Percentiles rank a stretch among this genome's conserved stretches.
Conservation (phyloP, 2,113 vertebrate genomes). For the Chionis minor region DNA sequence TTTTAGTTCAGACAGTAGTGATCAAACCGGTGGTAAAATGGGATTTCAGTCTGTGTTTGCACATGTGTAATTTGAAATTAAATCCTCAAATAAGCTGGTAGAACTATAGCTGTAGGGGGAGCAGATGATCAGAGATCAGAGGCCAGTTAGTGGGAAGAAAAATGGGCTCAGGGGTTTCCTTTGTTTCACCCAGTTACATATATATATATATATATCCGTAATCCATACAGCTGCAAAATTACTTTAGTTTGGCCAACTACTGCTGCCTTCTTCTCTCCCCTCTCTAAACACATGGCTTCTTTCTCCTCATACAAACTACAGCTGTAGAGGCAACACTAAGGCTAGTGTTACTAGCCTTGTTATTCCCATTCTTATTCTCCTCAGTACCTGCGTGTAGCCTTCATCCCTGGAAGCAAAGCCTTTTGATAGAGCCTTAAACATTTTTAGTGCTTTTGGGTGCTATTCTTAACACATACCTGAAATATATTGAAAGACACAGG, state of each 20-base stretch:
- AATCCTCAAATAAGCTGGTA: neutral
- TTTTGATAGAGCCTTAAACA: neutral
- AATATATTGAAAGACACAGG: neutral
- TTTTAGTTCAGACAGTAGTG: conserved; percentile 2
- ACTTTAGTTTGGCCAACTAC: neutral
- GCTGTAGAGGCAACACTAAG: neutral
- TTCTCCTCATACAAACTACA: neutral
- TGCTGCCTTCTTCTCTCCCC: neutral
- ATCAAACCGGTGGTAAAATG: conserved; percentile 24
- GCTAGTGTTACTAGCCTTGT: neutral
- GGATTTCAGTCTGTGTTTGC: conserved; percentile 17
- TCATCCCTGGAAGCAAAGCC: neutral
- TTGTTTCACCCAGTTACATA: neutral
- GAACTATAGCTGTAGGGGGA: conserved; percentile 28
- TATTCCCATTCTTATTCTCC: neutral
- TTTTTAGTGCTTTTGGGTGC: neutral
- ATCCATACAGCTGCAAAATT: neutral
- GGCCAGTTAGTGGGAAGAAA: conserved; percentile 5
- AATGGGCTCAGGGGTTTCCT: conserved; percentile 22
- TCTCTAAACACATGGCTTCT: neutral
- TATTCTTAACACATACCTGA: neutral
- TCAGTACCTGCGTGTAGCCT: neutral
- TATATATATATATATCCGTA: neutral
- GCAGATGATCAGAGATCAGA: conserved; percentile 32
- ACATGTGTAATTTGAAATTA: conserved; percentile 38